Evolutionary conservation across 2,113 vertebrate genomes (phyloP).

Genomic region (Chlorodrepanis virens): DNA sequence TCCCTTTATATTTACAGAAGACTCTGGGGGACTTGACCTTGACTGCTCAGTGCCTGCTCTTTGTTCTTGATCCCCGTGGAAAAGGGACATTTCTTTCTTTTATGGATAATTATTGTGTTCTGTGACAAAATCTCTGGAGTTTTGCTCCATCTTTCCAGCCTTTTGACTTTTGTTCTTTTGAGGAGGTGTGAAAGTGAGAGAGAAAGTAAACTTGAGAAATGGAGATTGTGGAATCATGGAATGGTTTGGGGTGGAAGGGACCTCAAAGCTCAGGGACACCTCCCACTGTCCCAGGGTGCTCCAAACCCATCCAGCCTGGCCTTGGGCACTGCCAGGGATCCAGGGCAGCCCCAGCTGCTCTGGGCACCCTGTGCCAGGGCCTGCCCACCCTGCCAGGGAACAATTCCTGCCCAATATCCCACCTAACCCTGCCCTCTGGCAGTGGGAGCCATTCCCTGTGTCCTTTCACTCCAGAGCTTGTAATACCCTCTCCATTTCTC

Average conservation of each 20-base stretch:
- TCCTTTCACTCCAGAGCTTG: not conserved
- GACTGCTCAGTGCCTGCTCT: not conserved
- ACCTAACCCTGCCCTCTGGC: accelerated
- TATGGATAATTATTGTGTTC: not conserved
- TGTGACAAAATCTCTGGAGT: not conserved
- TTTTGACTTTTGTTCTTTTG: not conserved
- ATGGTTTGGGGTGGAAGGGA: not conserved
- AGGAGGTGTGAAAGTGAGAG: not conserved
- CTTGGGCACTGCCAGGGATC: not conserved
- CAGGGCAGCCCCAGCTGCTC: not conserved
- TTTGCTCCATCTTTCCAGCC: not conserved
- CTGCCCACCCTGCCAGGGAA: accelerated
- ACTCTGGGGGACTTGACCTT: slow-evolving; percentile 39
- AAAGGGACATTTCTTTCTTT: not conserved
- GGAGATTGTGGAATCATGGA: not conserved
- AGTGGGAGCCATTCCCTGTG: not conserved
- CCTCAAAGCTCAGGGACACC: not conserved
- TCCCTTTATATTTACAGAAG: slow-evolving; percentile 21
- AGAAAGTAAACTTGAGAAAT: not conserved
- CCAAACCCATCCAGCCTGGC: not conserved
- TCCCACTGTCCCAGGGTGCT: accelerated
- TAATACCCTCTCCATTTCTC: not conserved
- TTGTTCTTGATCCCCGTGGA: not conserved
- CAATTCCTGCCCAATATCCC: not conserved
- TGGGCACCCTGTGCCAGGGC: not conserved